Evolutionary conservation across 2,797 vertebrate genomes (phyloP).

Genomic region (Fringilla coelebs): DNA sequence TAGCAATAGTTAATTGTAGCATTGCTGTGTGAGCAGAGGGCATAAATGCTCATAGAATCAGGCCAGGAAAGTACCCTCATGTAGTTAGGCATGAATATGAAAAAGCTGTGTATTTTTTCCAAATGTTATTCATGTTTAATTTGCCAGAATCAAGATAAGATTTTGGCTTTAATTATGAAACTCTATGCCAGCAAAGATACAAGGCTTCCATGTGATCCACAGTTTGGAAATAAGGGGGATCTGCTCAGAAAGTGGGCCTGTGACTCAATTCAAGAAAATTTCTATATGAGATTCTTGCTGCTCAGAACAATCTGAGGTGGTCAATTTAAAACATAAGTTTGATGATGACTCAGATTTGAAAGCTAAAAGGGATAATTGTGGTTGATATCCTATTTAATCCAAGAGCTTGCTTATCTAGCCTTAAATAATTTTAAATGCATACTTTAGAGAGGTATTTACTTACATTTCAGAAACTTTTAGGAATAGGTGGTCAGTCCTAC

Average conservation of each 20-base stretch:
- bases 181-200: slow-evolving; percentile 49
- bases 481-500: neutral
- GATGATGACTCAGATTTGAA: neutral
- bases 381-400: neutral
- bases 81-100: slow-evolving; percentile 42
- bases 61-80: slow-evolving; percentile 5
- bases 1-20: slow-evolving; percentile 12
- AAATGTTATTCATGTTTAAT: slow-evolving; percentile 52
- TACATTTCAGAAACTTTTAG: neutral
- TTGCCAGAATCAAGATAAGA: slow-evolving; percentile 55
- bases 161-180: slow-evolving; percentile 45
- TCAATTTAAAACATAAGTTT: neutral
- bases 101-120: slow-evolving; percentile 60
- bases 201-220: slow-evolving; percentile 42
- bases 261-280: neutral
- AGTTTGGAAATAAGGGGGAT: slow-evolving; percentile 55
- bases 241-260: slow-evolving; percentile 6
- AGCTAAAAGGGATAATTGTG: neutral
- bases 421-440: neutral
- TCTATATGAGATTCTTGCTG: neutral
- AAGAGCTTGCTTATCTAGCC: neutral
- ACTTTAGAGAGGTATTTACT: neutral
- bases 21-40: neutral
- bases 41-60: slow-evolving; percentile 37
- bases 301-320: neutral